Conservation (phyloP, 2,797 vertebrate genomes). For the Sebastes miniatus region DNA sequence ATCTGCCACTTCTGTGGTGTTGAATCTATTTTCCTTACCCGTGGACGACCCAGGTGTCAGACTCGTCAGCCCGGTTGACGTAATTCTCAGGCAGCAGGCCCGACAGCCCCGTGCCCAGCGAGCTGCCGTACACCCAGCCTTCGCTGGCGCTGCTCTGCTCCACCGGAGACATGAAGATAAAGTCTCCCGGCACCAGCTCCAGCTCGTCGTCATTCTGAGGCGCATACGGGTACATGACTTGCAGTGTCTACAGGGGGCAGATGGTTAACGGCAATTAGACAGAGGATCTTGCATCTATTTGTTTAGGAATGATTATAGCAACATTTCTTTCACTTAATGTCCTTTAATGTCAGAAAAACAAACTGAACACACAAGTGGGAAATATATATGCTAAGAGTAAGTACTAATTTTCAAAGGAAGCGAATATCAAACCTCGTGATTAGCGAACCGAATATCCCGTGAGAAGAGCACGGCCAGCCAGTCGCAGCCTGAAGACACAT, state of each 20-base stretch:
- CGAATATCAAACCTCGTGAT: constrained; percentile 88
- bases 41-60: constrained; percentile 96
- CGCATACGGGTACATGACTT: constrained; percentile 95
- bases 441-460: constrained; percentile 95
- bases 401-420: background rate
- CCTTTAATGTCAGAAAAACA: background rate
- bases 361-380: background rate
- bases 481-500: constrained; percentile 90
- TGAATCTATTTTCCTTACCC: constrained; percentile 81
- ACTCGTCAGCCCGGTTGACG: constrained; percentile 93
- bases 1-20: background rate
- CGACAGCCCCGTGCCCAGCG: constrained; percentile 90
- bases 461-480: constrained; percentile 96
- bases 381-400: background rate
- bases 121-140: constrained; percentile 96
- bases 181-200: constrained; percentile 93
- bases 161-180: constrained; percentile 94
- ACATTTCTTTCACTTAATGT: background rate
- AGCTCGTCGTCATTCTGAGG: constrained; percentile 98
- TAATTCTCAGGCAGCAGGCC: constrained; percentile 97
- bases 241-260: constrained; percentile 85
- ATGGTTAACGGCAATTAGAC: background rate
- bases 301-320: background rate
- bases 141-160: constrained; percentile 95
- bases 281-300: background rate